Evolutionary conservation across 2,113 vertebrate genomes (phyloP).

Genomic region (Prochilodus magdalenae): DNA sequence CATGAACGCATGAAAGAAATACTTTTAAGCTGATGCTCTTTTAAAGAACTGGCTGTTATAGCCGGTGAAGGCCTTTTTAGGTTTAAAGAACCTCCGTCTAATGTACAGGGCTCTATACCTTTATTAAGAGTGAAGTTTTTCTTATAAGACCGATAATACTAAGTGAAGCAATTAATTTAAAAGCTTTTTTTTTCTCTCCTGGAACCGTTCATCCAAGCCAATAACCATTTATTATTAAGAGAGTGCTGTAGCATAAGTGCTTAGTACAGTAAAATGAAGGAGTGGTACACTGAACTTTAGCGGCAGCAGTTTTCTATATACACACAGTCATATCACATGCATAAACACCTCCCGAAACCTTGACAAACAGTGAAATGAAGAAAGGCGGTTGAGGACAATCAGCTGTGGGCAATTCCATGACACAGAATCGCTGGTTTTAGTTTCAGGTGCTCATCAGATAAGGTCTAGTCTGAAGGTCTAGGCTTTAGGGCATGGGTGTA

Average conservation of each 20-base stretch:
- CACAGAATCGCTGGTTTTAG: background rate
- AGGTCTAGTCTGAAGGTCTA: conserved; percentile 13
- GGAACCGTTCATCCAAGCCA: background rate
- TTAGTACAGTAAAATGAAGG: background rate
- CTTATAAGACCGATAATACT: no score
- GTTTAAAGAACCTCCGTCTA: no score
- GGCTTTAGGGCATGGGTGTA: background rate
- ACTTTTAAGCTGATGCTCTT: no score
- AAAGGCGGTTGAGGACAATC: background rate
- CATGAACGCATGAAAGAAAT: no score
- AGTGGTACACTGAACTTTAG: background rate
- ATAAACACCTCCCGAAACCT: background rate
- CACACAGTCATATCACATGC: background rate
- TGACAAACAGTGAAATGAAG: background rate
- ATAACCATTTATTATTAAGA: background rate
- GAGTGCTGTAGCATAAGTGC: background rate
- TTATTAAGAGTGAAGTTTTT: no score
- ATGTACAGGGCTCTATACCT: no score
- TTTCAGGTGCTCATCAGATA: conserved; percentile 15
- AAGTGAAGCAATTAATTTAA: no score
- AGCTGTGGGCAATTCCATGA: background rate
- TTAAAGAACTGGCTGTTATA: no score
- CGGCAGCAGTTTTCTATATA: background rate
- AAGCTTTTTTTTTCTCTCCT: no score
- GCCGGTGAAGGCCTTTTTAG: no score